A percentile compares a stretch with the other conserved stretches of the same genome.
These are phyloP conservation scores for Sylvietta virens DNA, from an alignment of 2,113 vertebrate species.

Conservation along the genomic window DNA sequence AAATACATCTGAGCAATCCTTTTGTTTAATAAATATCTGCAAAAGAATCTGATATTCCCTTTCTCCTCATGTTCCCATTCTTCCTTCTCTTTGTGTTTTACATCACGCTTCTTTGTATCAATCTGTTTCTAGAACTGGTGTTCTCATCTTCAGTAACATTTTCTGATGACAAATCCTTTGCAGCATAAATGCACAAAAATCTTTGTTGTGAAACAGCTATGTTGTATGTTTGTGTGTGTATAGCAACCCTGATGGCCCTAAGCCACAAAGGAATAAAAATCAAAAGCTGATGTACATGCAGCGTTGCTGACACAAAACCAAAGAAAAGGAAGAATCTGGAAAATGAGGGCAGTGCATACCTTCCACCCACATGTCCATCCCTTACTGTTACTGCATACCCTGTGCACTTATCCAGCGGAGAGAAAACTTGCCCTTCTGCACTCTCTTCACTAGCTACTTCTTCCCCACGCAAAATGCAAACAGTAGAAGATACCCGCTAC, in stretches of 20 bases:
- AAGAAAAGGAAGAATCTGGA: conserved; percentile 15
- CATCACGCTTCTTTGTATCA: neutral
- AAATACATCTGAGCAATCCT: neutral
- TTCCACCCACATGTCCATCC: neutral
- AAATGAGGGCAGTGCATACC: neutral
- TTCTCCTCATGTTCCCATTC: neutral
- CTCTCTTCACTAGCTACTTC: neutral
- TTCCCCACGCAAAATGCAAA: neutral
- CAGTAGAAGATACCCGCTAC: neutral
- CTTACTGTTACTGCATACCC: neutral
- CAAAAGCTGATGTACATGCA: conserved; percentile 32
- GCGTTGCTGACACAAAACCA: neutral
- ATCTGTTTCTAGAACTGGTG: neutral
- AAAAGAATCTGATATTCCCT: neutral
- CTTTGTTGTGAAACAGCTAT: conserved; percentile 23
- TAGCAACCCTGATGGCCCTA: conserved; percentile 38
- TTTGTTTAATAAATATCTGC: conserved; percentile 16
- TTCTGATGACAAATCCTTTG: neutral
- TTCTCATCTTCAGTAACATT: neutral
- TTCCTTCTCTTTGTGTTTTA: conserved; percentile 11
- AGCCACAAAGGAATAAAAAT: conserved; percentile 33
- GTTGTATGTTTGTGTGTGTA: conserved; percentile 35
- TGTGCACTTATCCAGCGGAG: rapidly evolving
- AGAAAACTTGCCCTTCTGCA: neutral
- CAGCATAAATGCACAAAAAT: neutral